Evolutionary conservation across 1,140 invertebrate species (phyloP), one percentile per base, ranked within the genome.

Genomic region (Drosophila prosaltans): DNA sequence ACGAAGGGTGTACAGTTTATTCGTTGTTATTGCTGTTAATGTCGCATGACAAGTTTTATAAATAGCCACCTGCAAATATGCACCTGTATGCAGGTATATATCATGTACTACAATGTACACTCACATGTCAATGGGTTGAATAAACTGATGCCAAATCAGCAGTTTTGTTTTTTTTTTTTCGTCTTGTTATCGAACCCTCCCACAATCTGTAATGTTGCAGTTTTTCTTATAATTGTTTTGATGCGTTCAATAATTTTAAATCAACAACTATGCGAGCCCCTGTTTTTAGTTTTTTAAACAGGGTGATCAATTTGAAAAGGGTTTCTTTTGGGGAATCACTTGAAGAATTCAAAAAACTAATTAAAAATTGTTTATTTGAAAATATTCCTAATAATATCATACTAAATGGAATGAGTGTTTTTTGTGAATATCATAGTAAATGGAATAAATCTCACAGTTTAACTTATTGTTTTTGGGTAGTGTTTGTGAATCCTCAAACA

Each of bases 21-120:
- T 61, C 21, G 54, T 57, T 28, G 28, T 24, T 65, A 43, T 58
- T 65, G 32, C 6, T 36, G 1, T 36, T 36, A 36, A 65, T 68
- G 43, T 66, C 66, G 65, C 58, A 69, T 65, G 67, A 72, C 55
- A 71, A 41, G 48, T 69, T 64, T 65, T 82, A 80, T 51, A 78
- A 82, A 78, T 86, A 80, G 69, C 59, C 72, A 83, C 70, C 80
- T 80, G 76, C 54, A 57, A 48, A 62, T 16, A 32, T 48, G 57
- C 69, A 78, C 70, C 67, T 63, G 59, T 74, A 73, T 64, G 41
- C 26, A 43, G 4, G 45, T 40, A 36, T 39, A 26, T 39, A 26
- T 66, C 30, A 48, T 62, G 39, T 81, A 62, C 39, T 55, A 72
- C 32, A 69, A 28, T 43, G 54, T 48, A 59, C 51, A 30, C 67